Conservation (phyloP, 35 echinoderm and acorn worm species). For the Ptychodera flava region DNA sequence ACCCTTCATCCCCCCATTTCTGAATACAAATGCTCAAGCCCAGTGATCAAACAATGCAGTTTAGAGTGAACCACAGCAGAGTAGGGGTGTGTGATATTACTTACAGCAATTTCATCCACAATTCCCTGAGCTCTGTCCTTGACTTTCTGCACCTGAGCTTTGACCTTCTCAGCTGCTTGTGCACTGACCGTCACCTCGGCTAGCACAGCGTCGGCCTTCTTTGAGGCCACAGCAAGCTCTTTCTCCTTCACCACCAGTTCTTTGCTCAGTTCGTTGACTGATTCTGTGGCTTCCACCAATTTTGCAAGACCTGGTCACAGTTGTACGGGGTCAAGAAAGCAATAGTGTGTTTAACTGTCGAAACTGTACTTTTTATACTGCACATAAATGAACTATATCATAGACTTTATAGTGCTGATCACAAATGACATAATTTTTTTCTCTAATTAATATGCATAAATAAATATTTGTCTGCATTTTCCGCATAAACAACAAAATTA, state of each 20-base stretch:
- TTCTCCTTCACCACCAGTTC: slow-evolving; percentile 97
- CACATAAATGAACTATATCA: no score
- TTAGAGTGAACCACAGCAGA: no score
- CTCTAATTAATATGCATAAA: no score
- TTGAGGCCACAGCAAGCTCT: slow-evolving; percentile 85
- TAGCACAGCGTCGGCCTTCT: slow-evolving; percentile 86
- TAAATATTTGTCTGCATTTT: no score
- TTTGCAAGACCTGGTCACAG: slow-evolving; percentile 66
- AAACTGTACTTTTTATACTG: no score
- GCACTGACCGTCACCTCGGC: slow-evolving; percentile 98
- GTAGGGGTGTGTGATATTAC: slow-evolving; percentile 13
- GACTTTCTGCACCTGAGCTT: slow-evolving; percentile 98
- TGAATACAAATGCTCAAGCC: no score
- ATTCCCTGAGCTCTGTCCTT: slow-evolving; percentile 99
- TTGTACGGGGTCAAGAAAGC: background rate
- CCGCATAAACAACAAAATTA: no score
- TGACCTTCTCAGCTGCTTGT: slow-evolving; percentile 96
- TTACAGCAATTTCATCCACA: slow-evolving; percentile 97
- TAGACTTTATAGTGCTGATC: no score
- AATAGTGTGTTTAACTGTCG: background rate
- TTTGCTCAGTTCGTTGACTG: slow-evolving; percentile 97
- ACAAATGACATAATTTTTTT: no score
- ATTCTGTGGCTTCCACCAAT: slow-evolving; percentile 78
- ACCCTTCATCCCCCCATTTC: no score
- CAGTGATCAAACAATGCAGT: no score